Conservation (phyloP, 2,113 vertebrate genomes). For the Hypocryptadius cinnamomeus region DNA sequence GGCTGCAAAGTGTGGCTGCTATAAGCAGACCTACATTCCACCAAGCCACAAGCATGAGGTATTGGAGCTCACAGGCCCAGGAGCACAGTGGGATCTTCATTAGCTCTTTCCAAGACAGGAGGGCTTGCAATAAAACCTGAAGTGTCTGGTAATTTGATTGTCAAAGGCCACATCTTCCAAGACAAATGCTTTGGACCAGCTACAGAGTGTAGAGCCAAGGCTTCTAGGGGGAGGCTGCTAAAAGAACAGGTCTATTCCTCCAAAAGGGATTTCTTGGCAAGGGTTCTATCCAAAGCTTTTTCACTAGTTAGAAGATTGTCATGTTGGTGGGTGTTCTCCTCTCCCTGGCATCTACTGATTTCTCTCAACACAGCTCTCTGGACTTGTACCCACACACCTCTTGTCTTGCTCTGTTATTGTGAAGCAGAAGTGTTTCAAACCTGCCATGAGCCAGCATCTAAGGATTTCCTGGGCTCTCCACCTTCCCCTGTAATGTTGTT, state of each 20-base stretch:
- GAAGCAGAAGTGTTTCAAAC: neutral
- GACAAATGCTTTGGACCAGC: neutral
- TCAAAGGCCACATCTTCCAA: neutral
- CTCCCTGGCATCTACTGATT: neutral
- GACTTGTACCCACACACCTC: neutral
- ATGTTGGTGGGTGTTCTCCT: neutral
- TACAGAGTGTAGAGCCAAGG: neutral
- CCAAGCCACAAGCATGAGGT: slow-evolving; percentile 47
- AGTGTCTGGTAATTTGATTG: slow-evolving; percentile 13
- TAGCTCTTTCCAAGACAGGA: slow-evolving; percentile 8
- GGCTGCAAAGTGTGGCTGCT: neutral
- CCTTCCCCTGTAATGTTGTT: neutral
- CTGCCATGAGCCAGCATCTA: neutral
- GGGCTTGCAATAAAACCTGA: slow-evolving; percentile 11
- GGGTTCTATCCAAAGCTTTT: neutral
- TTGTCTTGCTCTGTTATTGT: neutral
- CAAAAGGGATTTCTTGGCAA: neutral
- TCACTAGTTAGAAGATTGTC: neutral
- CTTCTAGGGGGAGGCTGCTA: neutral
- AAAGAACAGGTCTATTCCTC: neutral
- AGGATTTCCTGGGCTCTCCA: neutral
- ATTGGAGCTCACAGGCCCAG: neutral
- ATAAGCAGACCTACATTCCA: neutral
- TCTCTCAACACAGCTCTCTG: neutral
- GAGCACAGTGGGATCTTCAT: neutral